Conservation (phyloP, 2,797 vertebrate species). For the Clarias platycephalus region DNA sequence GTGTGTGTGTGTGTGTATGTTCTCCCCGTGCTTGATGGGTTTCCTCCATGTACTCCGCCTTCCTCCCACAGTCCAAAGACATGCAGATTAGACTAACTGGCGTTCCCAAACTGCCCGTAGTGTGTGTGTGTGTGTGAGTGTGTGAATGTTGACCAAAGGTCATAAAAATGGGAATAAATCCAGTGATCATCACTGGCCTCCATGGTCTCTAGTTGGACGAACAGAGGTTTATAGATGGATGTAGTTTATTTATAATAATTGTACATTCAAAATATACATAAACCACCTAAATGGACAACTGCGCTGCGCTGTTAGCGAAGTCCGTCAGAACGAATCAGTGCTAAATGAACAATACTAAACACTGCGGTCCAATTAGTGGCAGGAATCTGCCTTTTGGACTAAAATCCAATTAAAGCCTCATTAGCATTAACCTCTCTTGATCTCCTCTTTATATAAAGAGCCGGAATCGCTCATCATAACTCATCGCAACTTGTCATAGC, state of each 20-base stretch:
- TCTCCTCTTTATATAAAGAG: slow-evolving; percentile 34
- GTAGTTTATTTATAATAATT: background rate
- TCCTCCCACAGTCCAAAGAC: too few relatives aligned
- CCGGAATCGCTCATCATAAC: slow-evolving; percentile 38
- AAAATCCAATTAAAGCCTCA: slow-evolving; percentile 37
- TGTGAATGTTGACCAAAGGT: too few relatives aligned
- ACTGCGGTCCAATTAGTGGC: slow-evolving; percentile 2
- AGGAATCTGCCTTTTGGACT: slow-evolving; percentile 30
- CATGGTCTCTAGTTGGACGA: too few relatives aligned
- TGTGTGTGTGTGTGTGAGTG: too few relatives aligned
- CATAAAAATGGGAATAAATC: too few relatives aligned
- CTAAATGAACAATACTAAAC: slow-evolving; percentile 10
- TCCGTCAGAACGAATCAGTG: slow-evolving; percentile 2
- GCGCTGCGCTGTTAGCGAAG: background rate
- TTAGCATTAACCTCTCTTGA: slow-evolving; percentile 44
- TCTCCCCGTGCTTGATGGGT: too few relatives aligned
- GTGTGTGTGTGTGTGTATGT: too few relatives aligned
- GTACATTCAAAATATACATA: background rate
- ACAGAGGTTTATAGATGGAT: too few relatives aligned
- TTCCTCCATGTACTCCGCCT: too few relatives aligned
- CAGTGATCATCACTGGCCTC: too few relatives aligned
- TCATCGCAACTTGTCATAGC: slow-evolving; percentile 32
- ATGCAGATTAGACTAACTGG: too few relatives aligned
- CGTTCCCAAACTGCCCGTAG: too few relatives aligned
- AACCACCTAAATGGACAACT: slow-evolving; percentile 1